phyloP scores from a whole-genome alignment of 2,113 vertebrate species.

The Ptychochromis oligacanthus region DNA sequence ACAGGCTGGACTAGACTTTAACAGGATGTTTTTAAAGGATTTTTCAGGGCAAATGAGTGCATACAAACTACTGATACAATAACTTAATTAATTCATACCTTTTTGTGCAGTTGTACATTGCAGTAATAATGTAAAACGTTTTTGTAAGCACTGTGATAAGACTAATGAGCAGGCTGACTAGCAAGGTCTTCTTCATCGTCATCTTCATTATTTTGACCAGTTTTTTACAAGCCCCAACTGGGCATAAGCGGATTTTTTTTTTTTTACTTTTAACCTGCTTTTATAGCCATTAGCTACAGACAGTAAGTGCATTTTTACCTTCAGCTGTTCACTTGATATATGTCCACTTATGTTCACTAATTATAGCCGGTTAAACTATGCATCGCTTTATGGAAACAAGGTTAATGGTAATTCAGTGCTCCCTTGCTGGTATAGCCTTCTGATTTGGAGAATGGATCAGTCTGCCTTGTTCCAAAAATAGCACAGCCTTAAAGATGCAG shows the following conservation, averaged over 20 bases:
- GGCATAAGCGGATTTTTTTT: background rate
- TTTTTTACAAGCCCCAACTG: background rate
- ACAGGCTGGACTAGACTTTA: no score
- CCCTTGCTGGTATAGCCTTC: background rate
- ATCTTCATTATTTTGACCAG: fast-evolving
- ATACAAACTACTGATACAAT: no score
- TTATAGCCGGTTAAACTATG: background rate
- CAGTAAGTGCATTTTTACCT: background rate
- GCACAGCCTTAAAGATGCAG: background rate
- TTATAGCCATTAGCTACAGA: background rate
- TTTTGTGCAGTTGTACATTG: background rate
- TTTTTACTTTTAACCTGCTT: background rate
- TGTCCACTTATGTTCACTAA: background rate
- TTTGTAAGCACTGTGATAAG: background rate
- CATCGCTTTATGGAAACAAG: background rate
- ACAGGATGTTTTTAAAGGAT: background rate
- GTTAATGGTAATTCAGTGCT: background rate
- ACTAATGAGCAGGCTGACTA: fast-evolving
- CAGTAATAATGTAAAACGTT: background rate
- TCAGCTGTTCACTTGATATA: background rate
- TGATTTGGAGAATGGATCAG: background rate
- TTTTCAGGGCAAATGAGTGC: background rate
- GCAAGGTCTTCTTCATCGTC: background rate
- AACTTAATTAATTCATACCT: background rate
- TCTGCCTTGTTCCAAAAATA: background rate